Evolutionary conservation across 2,888 invertebrate genomes (phyloP).

Genomic region (Gonocerus acuteangulatus): DNA sequence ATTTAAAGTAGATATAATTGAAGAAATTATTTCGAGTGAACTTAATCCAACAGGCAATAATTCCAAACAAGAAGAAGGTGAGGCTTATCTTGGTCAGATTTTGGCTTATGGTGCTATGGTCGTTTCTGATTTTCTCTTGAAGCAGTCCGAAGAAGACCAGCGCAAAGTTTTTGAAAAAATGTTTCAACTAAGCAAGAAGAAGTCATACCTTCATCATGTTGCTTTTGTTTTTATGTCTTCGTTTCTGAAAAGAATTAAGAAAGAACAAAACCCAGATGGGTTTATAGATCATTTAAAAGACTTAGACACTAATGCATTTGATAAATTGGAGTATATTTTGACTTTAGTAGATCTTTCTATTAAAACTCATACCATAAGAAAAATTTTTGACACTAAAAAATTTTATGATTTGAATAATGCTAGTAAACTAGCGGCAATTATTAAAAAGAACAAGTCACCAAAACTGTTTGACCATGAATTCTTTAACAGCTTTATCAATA

Average conservation of each 20-base stretch:
- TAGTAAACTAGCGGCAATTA: neutral
- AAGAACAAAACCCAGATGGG: neutral
- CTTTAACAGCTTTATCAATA: neutral
- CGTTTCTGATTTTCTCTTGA: slow-evolving; percentile 2
- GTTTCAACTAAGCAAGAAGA: slow-evolving; percentile 9
- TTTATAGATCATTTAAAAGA: slow-evolving; percentile 12
- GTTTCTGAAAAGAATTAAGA: neutral
- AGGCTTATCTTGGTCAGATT: slow-evolving; percentile 20
- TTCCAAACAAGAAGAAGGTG: slow-evolving; percentile 20
- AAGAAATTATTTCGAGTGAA: slow-evolving; percentile 8
- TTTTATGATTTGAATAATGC: slow-evolving; percentile 10
- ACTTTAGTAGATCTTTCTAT: neutral
- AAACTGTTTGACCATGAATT: slow-evolving; percentile 7
- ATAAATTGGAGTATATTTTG: slow-evolving; percentile 11
- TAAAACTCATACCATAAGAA: slow-evolving; percentile 8
- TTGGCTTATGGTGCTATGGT: slow-evolving; percentile 21
- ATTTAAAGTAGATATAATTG: neutral
- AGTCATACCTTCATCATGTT: slow-evolving; percentile 13
- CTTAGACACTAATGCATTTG: slow-evolving; percentile 13
- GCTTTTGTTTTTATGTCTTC: slow-evolving; percentile 1
- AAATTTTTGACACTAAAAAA: slow-evolving; percentile 1
- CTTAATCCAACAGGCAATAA: slow-evolving; percentile 10
- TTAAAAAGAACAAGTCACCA: slow-evolving; percentile 3
- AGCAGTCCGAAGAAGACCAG: neutral
- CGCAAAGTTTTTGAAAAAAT: neutral